These are phyloP conservation scores for Ploceus nigricollis DNA, from an alignment of 2,113 vertebrate genomes.

Conservation along the genomic window DNA sequence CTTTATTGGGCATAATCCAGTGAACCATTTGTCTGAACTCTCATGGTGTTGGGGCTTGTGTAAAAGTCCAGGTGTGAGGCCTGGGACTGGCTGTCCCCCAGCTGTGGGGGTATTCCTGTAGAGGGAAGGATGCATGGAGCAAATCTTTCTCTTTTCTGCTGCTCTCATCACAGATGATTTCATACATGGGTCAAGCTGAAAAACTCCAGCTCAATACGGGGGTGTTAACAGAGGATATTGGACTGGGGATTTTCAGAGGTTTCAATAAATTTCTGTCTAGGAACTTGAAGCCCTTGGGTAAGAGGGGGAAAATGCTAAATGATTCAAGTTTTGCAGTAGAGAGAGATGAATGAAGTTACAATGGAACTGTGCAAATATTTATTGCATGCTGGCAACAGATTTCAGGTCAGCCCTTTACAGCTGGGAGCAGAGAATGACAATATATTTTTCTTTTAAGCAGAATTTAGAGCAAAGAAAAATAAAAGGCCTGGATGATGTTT, in stretches of 20 bases:
- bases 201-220: not conserved
- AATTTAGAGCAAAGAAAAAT: not conserved
- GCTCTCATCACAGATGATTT: not conserved
- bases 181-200: not conserved
- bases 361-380: not conserved
- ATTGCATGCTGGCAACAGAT: not conserved
- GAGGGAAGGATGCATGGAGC: not conserved
- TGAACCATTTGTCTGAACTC: not conserved
- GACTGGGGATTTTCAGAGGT: not conserved
- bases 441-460: not conserved
- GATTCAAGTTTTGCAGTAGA: not conserved
- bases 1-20: not conserved
- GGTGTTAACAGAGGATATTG: not conserved
- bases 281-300: not conserved
- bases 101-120: not conserved
- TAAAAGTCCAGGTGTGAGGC: not conserved
- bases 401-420: not conserved
- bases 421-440: not conserved
- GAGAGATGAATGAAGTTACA: slow-evolving; percentile 1
- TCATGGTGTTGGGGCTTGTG: not conserved
- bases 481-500: not conserved
- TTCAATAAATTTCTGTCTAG: not conserved
- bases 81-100: not conserved
- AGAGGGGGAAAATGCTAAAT: not conserved
- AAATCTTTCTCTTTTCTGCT: not conserved